phyloP scores from a whole-genome alignment of 2,888 invertebrate genomes.

The Drosophila colorata region DNA sequence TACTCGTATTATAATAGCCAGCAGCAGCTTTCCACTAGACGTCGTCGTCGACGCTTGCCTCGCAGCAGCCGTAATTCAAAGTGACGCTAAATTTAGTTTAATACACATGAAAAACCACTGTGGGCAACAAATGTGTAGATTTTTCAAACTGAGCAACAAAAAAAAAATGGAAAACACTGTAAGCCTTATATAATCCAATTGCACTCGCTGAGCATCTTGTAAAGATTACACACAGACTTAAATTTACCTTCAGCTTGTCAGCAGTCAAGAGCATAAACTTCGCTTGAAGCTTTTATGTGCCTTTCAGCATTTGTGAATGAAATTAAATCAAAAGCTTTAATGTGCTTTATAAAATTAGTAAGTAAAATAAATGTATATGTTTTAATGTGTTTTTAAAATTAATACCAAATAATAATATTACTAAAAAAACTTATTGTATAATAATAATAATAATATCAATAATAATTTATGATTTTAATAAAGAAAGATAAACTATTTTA shows the following conservation, averaged over 20 bases:
- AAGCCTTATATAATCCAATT: neutral
- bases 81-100: constrained; percentile 82
- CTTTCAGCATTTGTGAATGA: neutral
- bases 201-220: too few species aligned
- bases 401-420: too few species aligned
- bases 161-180: neutral
- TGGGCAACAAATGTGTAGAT: constrained; percentile 25
- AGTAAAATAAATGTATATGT: too few species aligned
- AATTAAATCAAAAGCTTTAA: neutral
- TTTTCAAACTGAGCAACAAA: neutral
- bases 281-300: neutral
- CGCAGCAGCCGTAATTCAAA: constrained; percentile 76
- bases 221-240: too few species aligned
- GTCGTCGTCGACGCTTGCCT: constrained; percentile 41
- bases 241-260: too few species aligned
- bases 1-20: constrained; percentile 65
- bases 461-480: too few species aligned
- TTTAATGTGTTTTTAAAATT: too few species aligned
- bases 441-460: too few species aligned
- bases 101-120: constrained; percentile 61
- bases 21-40: constrained; percentile 50
- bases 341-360: too few species aligned
- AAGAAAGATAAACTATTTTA: too few species aligned
- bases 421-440: too few species aligned
- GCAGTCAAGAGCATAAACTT: neutral